Base-by-base conservation (phyloP, 1,140 invertebrate genomes). In the Gyrodactylus bullatarudis region DNA sequence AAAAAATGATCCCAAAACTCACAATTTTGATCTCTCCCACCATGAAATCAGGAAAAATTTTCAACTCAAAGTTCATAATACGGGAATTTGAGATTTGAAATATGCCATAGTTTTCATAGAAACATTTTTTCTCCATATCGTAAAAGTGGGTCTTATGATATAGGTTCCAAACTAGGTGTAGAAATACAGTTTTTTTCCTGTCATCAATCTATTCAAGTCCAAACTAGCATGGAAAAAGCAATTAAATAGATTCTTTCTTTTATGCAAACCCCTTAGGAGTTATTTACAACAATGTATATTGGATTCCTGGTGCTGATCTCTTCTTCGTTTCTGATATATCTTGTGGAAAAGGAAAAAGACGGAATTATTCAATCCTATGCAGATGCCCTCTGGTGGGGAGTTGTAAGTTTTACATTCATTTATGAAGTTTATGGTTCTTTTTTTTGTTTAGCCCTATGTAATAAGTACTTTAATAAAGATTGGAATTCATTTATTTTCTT, bases 321-420 rank as follows among this genome's bases (percentile, higher is more conserved):
- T 80, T 90, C 89, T 78, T 94, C 91, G 76, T 96, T 94, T 84
- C 85, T 95, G 76, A 89, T 96, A 74, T 95, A 91, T 81, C 85
- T 95, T 77, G 89, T 87, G 74, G 91, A 95, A 82, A 95, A 94
- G 83, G 89, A 92, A 80, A 23, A 72, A 8, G 75, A 74, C 0
- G 74, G 69, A 21, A 85, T 86, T 26, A 84, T 85, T 73, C 83
- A 85, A 71, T 92, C 89, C 80, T 94, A 90, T 80, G 89, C 90
- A 69, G 89, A 93, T 81, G 89, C 90, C 26, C 84, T 94, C 20
- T 94, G 90, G 89, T 94, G 90, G 91, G 91, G 90, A 78, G 89
- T 94, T 82, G 90, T 92, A 84, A 87, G 89, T 87, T 69, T 27
- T 21, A 19, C 21, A 19, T 23, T 26, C 23, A 23, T 8, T 19